phyloP scores from a whole-genome alignment of 37 sponge, comb jelly and placozoan genomes.

The Oscarella lobularis region DNA sequence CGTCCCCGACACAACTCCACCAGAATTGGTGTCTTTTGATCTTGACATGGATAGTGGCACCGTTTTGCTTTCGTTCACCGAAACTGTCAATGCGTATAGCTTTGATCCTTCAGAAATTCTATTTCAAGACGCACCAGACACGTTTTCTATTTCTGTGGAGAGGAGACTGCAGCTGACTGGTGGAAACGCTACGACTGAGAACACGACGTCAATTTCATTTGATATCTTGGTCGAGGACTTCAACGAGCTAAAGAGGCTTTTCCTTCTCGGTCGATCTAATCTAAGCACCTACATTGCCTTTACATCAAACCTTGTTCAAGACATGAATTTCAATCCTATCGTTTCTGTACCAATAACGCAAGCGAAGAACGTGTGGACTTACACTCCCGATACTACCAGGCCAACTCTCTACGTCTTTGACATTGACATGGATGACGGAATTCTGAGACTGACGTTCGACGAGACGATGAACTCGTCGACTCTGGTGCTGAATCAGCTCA shows the following conservation, averaged over 20 bases:
- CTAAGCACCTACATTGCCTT: conserved; percentile 49
- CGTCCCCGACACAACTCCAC: conserved; percentile 64
- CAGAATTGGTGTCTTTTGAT: conserved; percentile 43
- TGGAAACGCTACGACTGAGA: not conserved
- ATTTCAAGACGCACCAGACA: conserved; percentile 9
- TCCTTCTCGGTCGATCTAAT: conserved; percentile 20
- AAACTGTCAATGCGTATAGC: conserved; percentile 68
- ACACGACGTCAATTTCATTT: conserved; percentile 51
- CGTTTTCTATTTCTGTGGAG: not conserved
- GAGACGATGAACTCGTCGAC: conserved; percentile 55
- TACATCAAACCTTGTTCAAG: conserved; percentile 26
- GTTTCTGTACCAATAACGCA: conserved; percentile 43
- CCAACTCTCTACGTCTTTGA: conserved; percentile 69
- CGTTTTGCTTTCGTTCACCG: conserved; percentile 63
- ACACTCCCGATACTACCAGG: conserved; percentile 53
- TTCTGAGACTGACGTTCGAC: conserved; percentile 58
- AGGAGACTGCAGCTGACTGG: not conserved
- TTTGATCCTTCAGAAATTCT: conserved; percentile 46
- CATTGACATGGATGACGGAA: conserved; percentile 62
- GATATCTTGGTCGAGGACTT: conserved; percentile 53
- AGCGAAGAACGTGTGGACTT: conserved; percentile 34
- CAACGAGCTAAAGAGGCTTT: conserved; percentile 46
- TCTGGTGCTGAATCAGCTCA: conserved; percentile 31
- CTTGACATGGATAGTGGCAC: conserved; percentile 67
- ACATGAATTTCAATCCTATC: conserved; percentile 71